Percentiles rank a stretch among this genome's conserved stretches.
These are phyloP conservation scores for Nomada hirtipes DNA, from an alignment of 2,888 invertebrate genomes.

Conservation along the genomic window DNA sequence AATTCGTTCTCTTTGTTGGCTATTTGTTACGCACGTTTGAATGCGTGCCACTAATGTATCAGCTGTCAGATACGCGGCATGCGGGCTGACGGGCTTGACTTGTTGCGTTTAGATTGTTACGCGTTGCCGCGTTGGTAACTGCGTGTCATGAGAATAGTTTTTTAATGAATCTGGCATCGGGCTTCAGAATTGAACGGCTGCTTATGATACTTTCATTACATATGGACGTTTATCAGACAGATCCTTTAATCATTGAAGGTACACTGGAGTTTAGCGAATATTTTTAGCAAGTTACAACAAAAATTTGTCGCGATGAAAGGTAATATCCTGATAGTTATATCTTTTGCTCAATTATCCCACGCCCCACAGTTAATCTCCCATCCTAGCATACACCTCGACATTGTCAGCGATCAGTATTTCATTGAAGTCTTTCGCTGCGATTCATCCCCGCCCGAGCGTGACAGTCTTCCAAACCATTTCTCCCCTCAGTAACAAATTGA, in stretches of 20 bases:
- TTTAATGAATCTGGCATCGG: neutral
- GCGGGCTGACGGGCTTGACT: constrained; percentile 4
- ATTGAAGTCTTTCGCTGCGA: neutral
- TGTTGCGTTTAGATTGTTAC: neutral
- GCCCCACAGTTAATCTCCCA: neutral
- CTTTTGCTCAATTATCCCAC: neutral
- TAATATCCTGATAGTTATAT: too few relatives aligned
- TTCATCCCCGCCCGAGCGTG: neutral
- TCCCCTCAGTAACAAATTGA: constrained; percentile 55
- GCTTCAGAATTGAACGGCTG: neutral
- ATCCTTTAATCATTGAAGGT: too few relatives aligned
- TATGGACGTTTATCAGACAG: neutral
- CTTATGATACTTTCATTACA: neutral
- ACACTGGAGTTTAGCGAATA: neutral
- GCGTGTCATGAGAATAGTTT: neutral
- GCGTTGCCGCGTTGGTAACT: neutral
- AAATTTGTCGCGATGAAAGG: too few relatives aligned
- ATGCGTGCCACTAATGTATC: constrained; percentile 6
- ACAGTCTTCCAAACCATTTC: neutral
- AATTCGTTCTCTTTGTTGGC: neutral
- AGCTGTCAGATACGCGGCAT: constrained; percentile 24
- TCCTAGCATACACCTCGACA: neutral
- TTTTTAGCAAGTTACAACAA: too few relatives aligned
- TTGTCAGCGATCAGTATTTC: constrained; percentile 10
- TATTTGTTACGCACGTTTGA: neutral